Conservation (phyloP, 2,888 invertebrate genomes). For the Asteroscopus sphinx region DNA sequence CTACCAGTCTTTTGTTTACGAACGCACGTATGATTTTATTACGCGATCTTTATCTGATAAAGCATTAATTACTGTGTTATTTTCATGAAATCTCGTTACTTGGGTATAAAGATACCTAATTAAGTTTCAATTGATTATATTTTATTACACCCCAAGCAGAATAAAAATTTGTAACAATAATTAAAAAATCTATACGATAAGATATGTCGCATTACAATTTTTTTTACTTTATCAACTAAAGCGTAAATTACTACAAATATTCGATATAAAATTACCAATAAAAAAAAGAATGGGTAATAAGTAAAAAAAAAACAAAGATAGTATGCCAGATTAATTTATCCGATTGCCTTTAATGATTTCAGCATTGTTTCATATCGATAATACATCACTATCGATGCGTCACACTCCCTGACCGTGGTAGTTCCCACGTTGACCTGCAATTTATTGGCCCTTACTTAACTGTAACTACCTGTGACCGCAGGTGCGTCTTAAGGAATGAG, state of each 20-base stretch:
- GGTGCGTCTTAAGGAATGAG: constrained; percentile 84
- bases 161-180: no score
- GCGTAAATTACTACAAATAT: neutral
- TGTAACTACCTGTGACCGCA: constrained; percentile 85
- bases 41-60: constrained; percentile 42
- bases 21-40: constrained; percentile 30
- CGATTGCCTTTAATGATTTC: constrained; percentile 36
- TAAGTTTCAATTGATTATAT: no score
- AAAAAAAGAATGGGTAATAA: neutral
- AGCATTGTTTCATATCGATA: constrained; percentile 52
- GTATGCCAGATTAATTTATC: constrained; percentile 24
- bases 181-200: no score
- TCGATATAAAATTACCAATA: neutral
- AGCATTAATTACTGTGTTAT: constrained; percentile 35
- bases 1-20: constrained; percentile 47
- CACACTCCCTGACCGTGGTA: constrained; percentile 76
- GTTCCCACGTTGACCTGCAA: constrained; percentile 89
- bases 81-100: constrained; percentile 26
- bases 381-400: constrained; percentile 68
- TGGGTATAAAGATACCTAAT: constrained; percentile 2
- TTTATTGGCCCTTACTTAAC: constrained; percentile 84
- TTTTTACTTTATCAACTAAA: no score
- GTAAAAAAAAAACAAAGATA: constrained; percentile 19
- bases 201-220: no score
- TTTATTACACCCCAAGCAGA: no score